phyloP scores from a whole-genome alignment of 2,113 vertebrate genomes.

The Pelecanus crispus region DNA sequence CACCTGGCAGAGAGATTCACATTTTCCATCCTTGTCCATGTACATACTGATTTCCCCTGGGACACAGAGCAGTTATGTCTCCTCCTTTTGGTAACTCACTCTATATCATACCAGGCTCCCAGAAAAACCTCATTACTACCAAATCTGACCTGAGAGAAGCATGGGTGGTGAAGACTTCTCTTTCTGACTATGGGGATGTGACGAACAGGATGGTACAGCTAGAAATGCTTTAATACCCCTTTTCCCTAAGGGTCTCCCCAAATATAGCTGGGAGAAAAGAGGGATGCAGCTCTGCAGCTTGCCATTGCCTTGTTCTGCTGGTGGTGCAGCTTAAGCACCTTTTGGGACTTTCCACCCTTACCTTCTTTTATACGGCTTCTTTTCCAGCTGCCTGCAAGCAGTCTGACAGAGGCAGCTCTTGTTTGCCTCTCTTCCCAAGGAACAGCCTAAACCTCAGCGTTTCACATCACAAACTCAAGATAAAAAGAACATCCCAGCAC shows the following conservation, averaged over 20 bases:
- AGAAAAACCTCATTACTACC: background rate
- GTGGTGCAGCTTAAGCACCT: background rate
- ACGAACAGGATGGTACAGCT: fast-evolving
- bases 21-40: background rate
- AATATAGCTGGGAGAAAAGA: background rate
- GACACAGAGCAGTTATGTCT: background rate
- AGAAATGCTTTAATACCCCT: background rate
- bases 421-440: background rate
- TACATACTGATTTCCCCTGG: background rate
- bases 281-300: background rate
- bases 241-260: background rate
- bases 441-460: background rate
- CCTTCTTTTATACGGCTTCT: background rate
- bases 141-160: background rate
- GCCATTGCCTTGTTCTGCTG: background rate
- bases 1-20: background rate
- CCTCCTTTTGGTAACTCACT: background rate
- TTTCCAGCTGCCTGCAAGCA: background rate
- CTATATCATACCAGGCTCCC: background rate
- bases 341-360: background rate
- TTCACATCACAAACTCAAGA: background rate
- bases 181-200: background rate
- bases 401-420: background rate
- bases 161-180: background rate
- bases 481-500: no score